Evolutionary conservation across 1,140 invertebrate genomes (phyloP), one percentile per base, ranked within the genome.

Genomic region (Trissolcus basalis): DNA sequence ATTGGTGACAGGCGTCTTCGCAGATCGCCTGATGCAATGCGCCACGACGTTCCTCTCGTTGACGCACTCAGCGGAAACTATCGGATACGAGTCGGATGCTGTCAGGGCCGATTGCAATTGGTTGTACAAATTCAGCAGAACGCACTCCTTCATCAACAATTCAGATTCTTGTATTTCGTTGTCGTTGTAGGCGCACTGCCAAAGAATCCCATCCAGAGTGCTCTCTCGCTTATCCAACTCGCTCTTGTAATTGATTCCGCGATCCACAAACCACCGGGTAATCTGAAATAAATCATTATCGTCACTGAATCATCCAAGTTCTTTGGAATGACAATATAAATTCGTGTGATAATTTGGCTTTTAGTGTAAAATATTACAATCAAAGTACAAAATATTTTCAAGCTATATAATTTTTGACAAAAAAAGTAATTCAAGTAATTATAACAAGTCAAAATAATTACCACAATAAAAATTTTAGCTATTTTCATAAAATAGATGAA

Each of bases 201-300:
- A 86, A 47, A 87, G 81, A 35, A 86, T 60, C 39, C 76, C 79
- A 55, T 87, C 83, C 54, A 68, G 56, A 11, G 49, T 64, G 14
- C 56, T 74, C 10, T 74, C 74, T 48, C 82, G 82, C 33, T 65
- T 69, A 12, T 82, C 55, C 53, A 71, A 35, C 16, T 60, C 79
- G 47, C 53, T 56, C 19, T 78, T 81, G 76, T 85, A 85, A 78
- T 63, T 81, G 61, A 86, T 80, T 8, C 82, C 82, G 15, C 81
- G 80, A 43, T 86, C 85, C 49, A 54, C 63, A 61, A 86, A 78
- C 84, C 84, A 86, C 33, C 84, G 78, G 8, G 84, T 87, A 69
- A 86, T 47, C 86, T 87, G 65, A 36, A 84, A 82, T 45, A 39
- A 39, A 32, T 59, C 9, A 35, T 48, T 27, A 51, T 60, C 13